Percentiles rank a stretch among this genome's conserved stretches.
phyloP scores from a whole-genome alignment of 2,113 vertebrate species.

The Epinephelus lanceolatus region DNA sequence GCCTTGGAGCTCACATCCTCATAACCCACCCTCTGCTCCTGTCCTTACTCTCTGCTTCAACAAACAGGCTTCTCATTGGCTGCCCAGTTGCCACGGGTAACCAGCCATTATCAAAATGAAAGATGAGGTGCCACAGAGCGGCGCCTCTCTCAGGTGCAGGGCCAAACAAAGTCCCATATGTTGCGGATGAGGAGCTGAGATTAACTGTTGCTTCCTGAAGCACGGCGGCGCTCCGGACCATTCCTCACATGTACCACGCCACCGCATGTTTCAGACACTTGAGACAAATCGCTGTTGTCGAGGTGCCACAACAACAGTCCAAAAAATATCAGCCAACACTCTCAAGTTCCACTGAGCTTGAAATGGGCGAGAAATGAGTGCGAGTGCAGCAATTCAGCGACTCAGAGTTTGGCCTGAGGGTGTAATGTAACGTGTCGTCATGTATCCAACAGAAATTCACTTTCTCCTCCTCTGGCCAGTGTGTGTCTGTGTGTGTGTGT shows the following conservation, averaged over 20 bases:
- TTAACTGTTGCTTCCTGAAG: conserved; percentile 74
- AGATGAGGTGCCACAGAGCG: conserved; percentile 76
- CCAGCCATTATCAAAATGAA: conserved; percentile 79
- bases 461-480: not conserved
- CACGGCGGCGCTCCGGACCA: conserved; percentile 18
- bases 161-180: conserved; percentile 76
- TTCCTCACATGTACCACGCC: conserved; percentile 42
- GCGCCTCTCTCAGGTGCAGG: conserved; percentile 71
- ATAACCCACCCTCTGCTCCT: conserved; percentile 11
- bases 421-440: conserved; percentile 44
- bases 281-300: conserved; percentile 54
- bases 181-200: conserved; percentile 58
- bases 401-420: not conserved
- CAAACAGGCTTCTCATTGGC: conserved; percentile 67
- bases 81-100: conserved; percentile 75
- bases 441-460: not conserved
- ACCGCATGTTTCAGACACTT: conserved; percentile 27
- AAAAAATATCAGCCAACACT: conserved; percentile 26
- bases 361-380: conserved; percentile 19
- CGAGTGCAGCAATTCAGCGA: conserved; percentile 25
- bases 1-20: conserved; percentile 58
- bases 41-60: conserved; percentile 54
- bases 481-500: conserved; percentile 6
- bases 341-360: conserved; percentile 56
- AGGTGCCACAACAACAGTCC: conserved; percentile 46